Evolutionary conservation across 2,797 vertebrate genomes (phyloP).

Genomic region (Sardinella longiceps): DNA sequence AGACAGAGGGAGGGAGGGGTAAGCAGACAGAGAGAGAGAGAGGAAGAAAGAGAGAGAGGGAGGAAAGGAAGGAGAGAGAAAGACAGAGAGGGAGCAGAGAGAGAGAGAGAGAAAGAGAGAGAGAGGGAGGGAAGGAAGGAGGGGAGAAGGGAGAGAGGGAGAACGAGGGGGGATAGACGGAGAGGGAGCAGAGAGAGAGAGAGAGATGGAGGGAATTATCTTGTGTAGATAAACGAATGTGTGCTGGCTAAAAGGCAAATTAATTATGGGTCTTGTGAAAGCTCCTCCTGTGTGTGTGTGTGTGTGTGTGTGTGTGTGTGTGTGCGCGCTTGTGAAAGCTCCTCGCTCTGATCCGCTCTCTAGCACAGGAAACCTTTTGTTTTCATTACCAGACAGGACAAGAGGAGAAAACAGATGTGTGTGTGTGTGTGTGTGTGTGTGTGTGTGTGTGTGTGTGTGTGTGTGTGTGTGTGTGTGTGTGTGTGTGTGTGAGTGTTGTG

Average conservation of each 20-base stretch:
- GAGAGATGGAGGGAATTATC: conserved; percentile 68
- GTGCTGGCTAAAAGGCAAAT: conserved; percentile 74
- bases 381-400: conserved; percentile 59
- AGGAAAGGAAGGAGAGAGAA: not conserved
- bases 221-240: conserved; percentile 72
- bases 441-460: not conserved
- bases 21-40: not conserved
- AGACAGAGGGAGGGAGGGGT: not conserved
- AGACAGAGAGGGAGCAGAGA: too few species aligned
- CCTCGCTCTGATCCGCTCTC: conserved; percentile 61
- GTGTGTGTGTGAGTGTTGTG: not conserved
- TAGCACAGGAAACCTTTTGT: conserved; percentile 61
- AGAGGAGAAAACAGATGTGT: conserved; percentile 32
- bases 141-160: not conserved
- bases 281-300: conserved; percentile 40
- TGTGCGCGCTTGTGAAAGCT: conserved; percentile 62
- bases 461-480: not conserved
- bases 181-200: conserved; percentile 48
- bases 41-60: not conserved
- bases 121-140: too few species aligned
- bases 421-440: not conserved
- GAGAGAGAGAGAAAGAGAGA: not conserved
- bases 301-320: too few species aligned
- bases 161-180: not conserved
- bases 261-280: conserved; percentile 73